Conservation (phyloP, 2,797 vertebrate species). For the Sus cebifrons region DNA sequence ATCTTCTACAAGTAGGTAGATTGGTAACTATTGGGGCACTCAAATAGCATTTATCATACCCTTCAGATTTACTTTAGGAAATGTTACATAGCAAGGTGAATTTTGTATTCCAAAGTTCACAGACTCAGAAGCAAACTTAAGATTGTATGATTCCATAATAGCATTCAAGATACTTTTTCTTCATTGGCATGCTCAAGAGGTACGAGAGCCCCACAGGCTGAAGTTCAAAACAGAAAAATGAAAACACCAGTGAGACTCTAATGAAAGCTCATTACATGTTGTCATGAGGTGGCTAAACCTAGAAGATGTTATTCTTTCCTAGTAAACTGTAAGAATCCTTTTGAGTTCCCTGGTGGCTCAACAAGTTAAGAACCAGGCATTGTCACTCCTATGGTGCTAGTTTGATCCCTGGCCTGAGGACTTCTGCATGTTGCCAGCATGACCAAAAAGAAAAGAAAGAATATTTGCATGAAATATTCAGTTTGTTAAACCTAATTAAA, state of each 20-base stretch:
- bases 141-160: not conserved
- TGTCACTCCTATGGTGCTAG: no score
- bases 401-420: no score
- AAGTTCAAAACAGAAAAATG: not conserved
- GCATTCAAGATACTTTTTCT: not conserved
- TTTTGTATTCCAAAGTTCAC: not conserved
- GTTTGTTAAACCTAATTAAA: not conserved
- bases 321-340: not conserved
- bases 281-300: not conserved
- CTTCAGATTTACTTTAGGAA: not conserved
- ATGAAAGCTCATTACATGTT: accelerated
- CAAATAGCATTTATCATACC: not conserved
- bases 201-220: not conserved
- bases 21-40: not conserved
- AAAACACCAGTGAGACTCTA: slow-evolving; percentile 25
- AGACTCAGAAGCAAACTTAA: not conserved
- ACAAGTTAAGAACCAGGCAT: no score
- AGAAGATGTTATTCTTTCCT: not conserved
- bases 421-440: not conserved
- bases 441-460: not conserved
- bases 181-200: not conserved
- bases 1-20: not conserved
- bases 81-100: not conserved
- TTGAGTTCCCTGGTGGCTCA: no score
- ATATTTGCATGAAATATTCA: not conserved